Evolutionary conservation across 30 jellyfish, hydroid and myxozoan species (phyloP).

Genomic region (Turritopsis dohrnii): DNA sequence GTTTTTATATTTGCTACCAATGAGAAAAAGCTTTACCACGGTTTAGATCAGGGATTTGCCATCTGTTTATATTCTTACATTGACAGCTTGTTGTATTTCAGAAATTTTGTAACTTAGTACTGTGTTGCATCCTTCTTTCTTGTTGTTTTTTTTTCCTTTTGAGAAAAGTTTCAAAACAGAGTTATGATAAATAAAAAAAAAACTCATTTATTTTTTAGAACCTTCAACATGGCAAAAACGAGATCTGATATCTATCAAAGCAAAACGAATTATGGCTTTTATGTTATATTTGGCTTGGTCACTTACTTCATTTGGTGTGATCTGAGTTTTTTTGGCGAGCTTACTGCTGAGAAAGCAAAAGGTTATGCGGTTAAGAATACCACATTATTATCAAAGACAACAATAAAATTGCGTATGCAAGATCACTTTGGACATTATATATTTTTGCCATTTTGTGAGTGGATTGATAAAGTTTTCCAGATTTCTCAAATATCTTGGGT

Average conservation of each 20-base stretch:
- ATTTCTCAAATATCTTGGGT: conserved; percentile 74
- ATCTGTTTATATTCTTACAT: too few species aligned
- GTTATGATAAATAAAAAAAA: too few species aligned
- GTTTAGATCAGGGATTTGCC: too few species aligned
- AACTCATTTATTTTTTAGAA: neutral
- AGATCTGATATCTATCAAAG: neutral
- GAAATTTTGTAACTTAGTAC: too few species aligned
- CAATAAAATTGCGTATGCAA: conserved; percentile 87
- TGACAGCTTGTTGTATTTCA: too few species aligned
- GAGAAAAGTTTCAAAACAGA: too few species aligned
- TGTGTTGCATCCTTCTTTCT: too few species aligned
- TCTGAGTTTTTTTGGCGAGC: conserved; percentile 85
- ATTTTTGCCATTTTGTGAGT: conserved; percentile 78
- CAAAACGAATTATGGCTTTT: conserved; percentile 64
- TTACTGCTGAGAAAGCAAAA: conserved; percentile 36
- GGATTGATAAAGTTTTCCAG: conserved; percentile 61
- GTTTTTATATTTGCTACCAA: neutral
- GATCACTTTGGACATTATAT: conserved; percentile 82
- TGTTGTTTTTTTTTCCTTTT: too few species aligned
- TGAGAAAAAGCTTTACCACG: neutral
- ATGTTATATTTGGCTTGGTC: conserved; percentile 64
- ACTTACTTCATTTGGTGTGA: conserved; percentile 92
- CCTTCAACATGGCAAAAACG: neutral
- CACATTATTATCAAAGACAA: conserved; percentile 12
- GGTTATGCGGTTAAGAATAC: conserved; percentile 14